Evolutionary conservation across 1,140 invertebrate genomes (phyloP).

Genomic region (Ectropis grisescens): DNA sequence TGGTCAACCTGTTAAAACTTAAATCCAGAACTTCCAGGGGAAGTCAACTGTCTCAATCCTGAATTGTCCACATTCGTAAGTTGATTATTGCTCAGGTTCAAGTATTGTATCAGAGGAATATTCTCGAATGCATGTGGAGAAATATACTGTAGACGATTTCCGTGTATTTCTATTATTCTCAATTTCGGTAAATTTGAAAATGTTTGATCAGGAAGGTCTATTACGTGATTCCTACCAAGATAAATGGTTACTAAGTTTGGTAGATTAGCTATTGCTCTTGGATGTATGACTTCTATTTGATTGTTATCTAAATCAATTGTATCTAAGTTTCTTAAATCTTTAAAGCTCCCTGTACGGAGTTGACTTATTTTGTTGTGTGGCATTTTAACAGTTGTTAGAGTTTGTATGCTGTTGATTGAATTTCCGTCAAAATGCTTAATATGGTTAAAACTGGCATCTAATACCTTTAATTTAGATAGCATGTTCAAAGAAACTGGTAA

Average conservation of each 20-base stretch:
- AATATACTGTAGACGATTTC: constrained; percentile 81
- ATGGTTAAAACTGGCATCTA: constrained; percentile 87
- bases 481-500: constrained; percentile 79
- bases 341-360: constrained; percentile 79
- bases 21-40: constrained; percentile 86
- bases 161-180: constrained; percentile 82
- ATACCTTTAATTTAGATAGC: constrained; percentile 75
- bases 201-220: constrained; percentile 78
- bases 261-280: constrained; percentile 81
- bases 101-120: constrained; percentile 81
- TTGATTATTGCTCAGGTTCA: constrained; percentile 87
- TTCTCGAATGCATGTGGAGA: constrained; percentile 83
- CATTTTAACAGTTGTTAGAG: constrained; percentile 77
- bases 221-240: constrained; percentile 81
- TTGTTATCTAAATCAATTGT: constrained; percentile 86
- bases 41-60: constrained; percentile 78
- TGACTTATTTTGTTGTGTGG: constrained; percentile 83
- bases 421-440: constrained; percentile 78
- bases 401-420: constrained; percentile 75
- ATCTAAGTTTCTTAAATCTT: constrained; percentile 78
- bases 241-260: constrained; percentile 83
- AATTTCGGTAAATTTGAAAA: constrained; percentile 84
- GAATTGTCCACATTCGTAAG: constrained; percentile 78
- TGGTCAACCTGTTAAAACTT: constrained; percentile 82
- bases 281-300: constrained; percentile 82